Evolutionary conservation across 2,797 vertebrate species (phyloP), one percentile per base, ranked within the genome.

Genomic region (Toxotes lorentzi): DNA sequence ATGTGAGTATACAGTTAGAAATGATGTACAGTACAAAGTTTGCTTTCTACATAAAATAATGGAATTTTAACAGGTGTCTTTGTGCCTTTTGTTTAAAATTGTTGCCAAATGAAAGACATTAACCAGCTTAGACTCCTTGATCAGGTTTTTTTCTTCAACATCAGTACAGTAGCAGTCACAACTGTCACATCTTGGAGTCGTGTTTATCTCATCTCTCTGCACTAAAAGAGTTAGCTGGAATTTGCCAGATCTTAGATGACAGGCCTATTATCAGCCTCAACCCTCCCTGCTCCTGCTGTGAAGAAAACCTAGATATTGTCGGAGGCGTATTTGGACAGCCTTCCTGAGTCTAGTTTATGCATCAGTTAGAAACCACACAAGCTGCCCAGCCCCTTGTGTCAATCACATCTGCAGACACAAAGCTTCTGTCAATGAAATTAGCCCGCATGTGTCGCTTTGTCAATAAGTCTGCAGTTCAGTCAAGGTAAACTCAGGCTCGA

Each of bases 191-290:
- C 23, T 79, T 43, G 27, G 60, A 56, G 51, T 63, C 0, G n/a
- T 71, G 70, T 81, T 76, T 82, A 83, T 87, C 66, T 87, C 62
- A 73, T 81, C 69, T 84, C 71, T 77, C 43, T 19, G 40, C 43
- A 30, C 40, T 69, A 17, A 79, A 85, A 71, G 66, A 73, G 60
- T 77, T 71, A 34, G 64, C 64, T 78, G 27, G 76, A 91, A 79
- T 76, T 84, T 89, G 58, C 81, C 79, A 85, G 78, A 82, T 85
- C 78, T 78, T 59, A 53, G 56, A 75, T 88, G 88, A 88, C 89
- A 90, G 80, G 43, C 70, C 76, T 79, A 76, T 90, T 89, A 89
- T 88, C 79, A 83, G 76, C 45, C 24, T 79, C 79, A 64, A 70
- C 41, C 73, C 61, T 76, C 51, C 34, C 40, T 53, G 53, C 81